Evolutionary conservation across 2,113 vertebrate genomes (phyloP).

Genomic region (Percina caprodes): DNA sequence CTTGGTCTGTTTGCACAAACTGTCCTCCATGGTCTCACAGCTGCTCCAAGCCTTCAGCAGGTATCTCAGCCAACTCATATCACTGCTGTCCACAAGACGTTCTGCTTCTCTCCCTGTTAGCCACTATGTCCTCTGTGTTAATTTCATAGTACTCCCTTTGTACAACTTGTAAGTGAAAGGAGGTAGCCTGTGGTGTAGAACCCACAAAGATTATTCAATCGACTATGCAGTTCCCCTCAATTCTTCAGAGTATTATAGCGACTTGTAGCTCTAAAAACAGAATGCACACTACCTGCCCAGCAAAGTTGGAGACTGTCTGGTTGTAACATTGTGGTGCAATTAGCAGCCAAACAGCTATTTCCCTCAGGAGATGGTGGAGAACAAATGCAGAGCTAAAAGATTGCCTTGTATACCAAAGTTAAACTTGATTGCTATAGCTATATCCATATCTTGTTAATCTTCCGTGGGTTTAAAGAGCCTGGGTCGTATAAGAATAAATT

Average conservation of each 20-base stretch:
- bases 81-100: not conserved
- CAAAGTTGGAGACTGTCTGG: not conserved
- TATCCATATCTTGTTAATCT: not conserved
- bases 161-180: not conserved
- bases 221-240: not conserved
- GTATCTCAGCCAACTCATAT: conserved; percentile 69
- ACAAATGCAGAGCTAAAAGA: not conserved
- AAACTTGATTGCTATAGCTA: not conserved
- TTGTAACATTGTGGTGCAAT: not conserved
- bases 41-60: conserved; percentile 89
- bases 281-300: not conserved
- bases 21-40: conserved; percentile 86
- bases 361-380: not conserved
- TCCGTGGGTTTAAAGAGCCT: not conserved
- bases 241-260: not conserved
- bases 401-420: not conserved
- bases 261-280: not conserved
- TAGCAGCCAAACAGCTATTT: not conserved
- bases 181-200: not conserved
- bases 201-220: not conserved
- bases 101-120: not conserved
- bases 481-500: not conserved
- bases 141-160: not conserved
- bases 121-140: not conserved
- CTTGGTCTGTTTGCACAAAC: conserved; percentile 86